Percentiles rank a stretch among this genome's conserved stretches.
phyloP scores from a whole-genome alignment of 2,888 invertebrate genomes.

The Cantharis rufa region DNA sequence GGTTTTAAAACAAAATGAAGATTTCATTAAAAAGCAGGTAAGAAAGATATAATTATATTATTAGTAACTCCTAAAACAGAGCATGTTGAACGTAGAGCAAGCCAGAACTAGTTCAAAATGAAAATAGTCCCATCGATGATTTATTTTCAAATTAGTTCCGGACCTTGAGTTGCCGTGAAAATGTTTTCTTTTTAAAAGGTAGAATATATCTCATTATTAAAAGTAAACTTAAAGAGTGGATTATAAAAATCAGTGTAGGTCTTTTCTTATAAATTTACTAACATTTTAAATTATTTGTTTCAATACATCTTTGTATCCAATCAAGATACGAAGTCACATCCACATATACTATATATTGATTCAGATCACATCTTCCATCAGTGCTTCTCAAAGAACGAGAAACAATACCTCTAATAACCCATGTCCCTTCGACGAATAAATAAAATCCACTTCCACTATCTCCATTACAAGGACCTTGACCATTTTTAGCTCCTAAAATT shows the following conservation, averaged over 20 bases:
- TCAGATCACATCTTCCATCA: conserved; percentile 61
- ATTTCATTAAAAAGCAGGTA: neutral
- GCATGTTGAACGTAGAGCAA: neutral
- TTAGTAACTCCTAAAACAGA: neutral
- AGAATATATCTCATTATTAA: no score
- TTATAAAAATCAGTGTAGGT: no score
- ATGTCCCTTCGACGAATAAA: conserved; percentile 53
- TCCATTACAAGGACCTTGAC: conserved; percentile 62
- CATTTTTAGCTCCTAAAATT: conserved; percentile 57
- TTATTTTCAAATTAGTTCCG: no score
- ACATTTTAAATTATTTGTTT: neutral
- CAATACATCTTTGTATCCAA: conserved; percentile 55
- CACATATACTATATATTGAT: conserved; percentile 52
- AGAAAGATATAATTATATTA: neutral
- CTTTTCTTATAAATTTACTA: no score
- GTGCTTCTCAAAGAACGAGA: conserved; percentile 54
- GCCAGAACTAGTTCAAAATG: no score
- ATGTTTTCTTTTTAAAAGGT: no score
- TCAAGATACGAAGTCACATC: conserved; percentile 59
- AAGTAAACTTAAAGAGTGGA: no score
- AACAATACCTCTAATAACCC: conserved; percentile 59
- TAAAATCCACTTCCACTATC: conserved; percentile 65
- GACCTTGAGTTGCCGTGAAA: no score
- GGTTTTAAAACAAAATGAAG: neutral
- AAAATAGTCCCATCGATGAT: no score